Percentiles rank a stretch among this genome's conserved stretches.
Evolutionary conservation across 2,888 invertebrate genomes (phyloP).

Genomic region (Entomobrya multifasciata): DNA sequence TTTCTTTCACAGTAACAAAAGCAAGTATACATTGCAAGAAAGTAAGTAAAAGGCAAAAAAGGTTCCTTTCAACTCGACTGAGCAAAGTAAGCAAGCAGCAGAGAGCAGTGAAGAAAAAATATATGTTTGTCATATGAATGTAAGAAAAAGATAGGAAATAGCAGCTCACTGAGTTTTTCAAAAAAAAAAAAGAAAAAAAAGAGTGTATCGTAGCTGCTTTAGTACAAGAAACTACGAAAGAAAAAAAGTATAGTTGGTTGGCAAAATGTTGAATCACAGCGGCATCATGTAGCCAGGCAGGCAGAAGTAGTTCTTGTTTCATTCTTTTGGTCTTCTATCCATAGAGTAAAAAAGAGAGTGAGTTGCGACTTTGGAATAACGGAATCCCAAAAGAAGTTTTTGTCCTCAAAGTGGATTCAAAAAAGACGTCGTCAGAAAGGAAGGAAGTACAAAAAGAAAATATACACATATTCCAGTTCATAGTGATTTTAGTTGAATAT

Average conservation of each 20-base stretch:
- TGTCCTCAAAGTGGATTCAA: slow-evolving; percentile 63
- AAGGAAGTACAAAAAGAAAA: slow-evolving; percentile 53
- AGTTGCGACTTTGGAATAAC: slow-evolving; percentile 65
- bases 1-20: slow-evolving; percentile 49
- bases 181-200: slow-evolving; percentile 29
- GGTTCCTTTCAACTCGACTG: slow-evolving; percentile 62
- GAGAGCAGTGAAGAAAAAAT: background rate
- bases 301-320: slow-evolving; percentile 37
- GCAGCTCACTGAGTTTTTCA: slow-evolving; percentile 47
- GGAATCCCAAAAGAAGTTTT: slow-evolving; percentile 70
- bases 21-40: slow-evolving; percentile 37
- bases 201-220: background rate
- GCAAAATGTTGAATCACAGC: slow-evolving; percentile 68
- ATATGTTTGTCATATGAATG: slow-evolving; percentile 61
- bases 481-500: slow-evolving; percentile 60
- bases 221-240: background rate
- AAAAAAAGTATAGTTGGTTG: slow-evolving; percentile 48
- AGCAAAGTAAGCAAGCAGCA: slow-evolving; percentile 60
- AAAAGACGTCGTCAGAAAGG: slow-evolving; percentile 47
- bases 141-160: slow-evolving; percentile 64
- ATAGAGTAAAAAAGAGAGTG: slow-evolving; percentile 34
- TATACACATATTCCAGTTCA: slow-evolving; percentile 40
- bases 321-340: slow-evolving; percentile 43
- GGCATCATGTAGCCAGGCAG: slow-evolving; percentile 49
- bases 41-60: slow-evolving; percentile 41